phyloP scores from a whole-genome alignment of 1,140 invertebrate species.

The Drosophila arawakana region DNA sequence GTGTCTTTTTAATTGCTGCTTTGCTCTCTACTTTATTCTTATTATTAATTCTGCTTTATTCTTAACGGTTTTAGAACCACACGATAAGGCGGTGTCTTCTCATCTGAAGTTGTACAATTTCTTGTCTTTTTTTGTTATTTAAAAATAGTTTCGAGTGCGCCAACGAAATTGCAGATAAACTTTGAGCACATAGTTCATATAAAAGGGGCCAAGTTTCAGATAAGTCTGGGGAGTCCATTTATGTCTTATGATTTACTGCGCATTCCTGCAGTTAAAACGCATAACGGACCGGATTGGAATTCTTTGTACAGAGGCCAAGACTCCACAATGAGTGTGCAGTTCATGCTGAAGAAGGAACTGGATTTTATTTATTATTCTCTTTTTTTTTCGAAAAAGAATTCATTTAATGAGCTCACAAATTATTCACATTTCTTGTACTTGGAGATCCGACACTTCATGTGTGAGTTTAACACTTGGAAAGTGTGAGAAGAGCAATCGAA shows the following conservation, averaged over 20 bases:
- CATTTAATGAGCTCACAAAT: constrained; percentile 38
- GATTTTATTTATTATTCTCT: not conserved
- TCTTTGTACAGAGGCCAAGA: not conserved
- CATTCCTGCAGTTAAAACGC: constrained; percentile 26
- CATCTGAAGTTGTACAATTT: constrained; percentile 15
- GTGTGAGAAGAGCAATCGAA: not conserved
- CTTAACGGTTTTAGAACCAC: constrained; percentile 1
- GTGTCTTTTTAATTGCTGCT: constrained; percentile 34
- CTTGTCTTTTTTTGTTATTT: constrained; percentile 28
- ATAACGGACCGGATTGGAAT: constrained; percentile 24
- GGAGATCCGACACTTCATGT: not conserved
- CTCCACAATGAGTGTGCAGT: constrained; percentile 32
- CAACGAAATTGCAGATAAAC: constrained; percentile 29
- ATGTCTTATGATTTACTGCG: constrained; percentile 35
- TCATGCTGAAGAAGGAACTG: not conserved
- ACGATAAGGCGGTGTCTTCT: constrained; percentile 24
- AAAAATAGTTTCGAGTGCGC: constrained; percentile 43
- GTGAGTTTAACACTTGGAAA: not conserved
- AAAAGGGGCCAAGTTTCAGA: constrained; percentile 7
- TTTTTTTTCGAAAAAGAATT: constrained; percentile 11
- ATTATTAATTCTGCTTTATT: not conserved
- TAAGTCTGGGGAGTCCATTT: constrained; percentile 25
- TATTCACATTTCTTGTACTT: constrained; percentile 17
- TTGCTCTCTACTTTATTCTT: too few relatives aligned
- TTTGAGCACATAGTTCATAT: constrained; percentile 15